Percentiles rank a stretch among this genome's conserved stretches.
Evolutionary conservation across 2,888 invertebrate species (phyloP).

Genomic region (Liopterus haemorrhoidalis): DNA sequence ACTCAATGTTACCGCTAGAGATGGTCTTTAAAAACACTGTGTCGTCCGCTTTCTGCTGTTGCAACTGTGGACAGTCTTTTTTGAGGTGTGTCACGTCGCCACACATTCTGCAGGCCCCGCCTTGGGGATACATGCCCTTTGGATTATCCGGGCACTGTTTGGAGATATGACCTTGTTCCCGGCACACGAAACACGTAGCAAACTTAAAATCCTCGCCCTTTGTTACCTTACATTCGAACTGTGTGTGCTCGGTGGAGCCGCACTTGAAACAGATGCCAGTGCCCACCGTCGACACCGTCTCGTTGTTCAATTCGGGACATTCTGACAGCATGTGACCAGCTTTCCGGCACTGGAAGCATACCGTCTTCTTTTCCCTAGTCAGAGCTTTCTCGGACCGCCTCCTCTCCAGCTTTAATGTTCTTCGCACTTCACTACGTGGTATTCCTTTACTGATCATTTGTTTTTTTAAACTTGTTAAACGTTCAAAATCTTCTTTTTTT

Average conservation of each 20-base stretch:
- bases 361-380: conserved; percentile 59
- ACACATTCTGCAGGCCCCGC: conserved; percentile 74
- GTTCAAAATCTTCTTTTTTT: conserved; percentile 62
- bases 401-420: conserved; percentile 62
- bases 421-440: conserved; percentile 60
- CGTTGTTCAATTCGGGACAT: conserved; percentile 64
- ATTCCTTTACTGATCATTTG: conserved; percentile 62
- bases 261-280: conserved; percentile 82
- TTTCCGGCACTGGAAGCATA: conserved; percentile 74
- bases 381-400: conserved; percentile 67
- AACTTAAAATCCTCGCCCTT: conserved; percentile 65
- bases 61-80: conserved; percentile 66
- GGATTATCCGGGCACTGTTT: conserved; percentile 84
- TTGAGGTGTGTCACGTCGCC: conserved; percentile 80
- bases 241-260: conserved; percentile 81
- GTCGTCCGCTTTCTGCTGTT: conserved; percentile 37
- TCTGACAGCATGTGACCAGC: conserved; percentile 75
- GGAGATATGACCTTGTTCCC: conserved; percentile 80
- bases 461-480: conserved; percentile 55
- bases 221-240: conserved; percentile 65
- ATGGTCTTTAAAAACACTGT: conserved; percentile 36
- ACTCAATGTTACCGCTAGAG: conserved; percentile 38
- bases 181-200: conserved; percentile 85
- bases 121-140: conserved; percentile 80
- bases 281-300: conserved; percentile 47